Percentiles rank a stretch among this genome's conserved stretches.
Conservation (phyloP, 2,797 vertebrate species). For the Cichlasoma orientale region DNA sequence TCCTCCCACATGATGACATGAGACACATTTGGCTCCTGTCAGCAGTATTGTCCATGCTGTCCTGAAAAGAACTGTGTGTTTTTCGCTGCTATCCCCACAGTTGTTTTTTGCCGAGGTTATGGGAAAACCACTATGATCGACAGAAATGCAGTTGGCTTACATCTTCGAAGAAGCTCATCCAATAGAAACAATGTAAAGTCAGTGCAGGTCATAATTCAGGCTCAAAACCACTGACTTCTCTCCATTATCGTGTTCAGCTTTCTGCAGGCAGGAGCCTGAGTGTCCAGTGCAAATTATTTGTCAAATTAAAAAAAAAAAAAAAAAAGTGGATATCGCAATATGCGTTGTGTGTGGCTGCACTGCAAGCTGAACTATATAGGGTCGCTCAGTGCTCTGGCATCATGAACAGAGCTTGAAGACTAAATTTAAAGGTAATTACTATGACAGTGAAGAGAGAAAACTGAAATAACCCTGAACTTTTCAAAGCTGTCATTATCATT, state of each 20-base stretch:
- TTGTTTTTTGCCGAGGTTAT: constrained; percentile 63
- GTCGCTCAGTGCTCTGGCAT: constrained; percentile 69
- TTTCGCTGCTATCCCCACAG: constrained; percentile 37
- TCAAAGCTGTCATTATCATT: constrained; percentile 86
- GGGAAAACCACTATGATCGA: constrained; percentile 76
- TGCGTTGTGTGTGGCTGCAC: constrained; percentile 79
- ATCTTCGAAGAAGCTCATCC: constrained; percentile 63
- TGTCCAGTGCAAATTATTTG: constrained; percentile 70
- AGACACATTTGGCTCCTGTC: constrained; percentile 62
- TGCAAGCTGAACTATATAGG: constrained; percentile 79
- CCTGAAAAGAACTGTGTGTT: constrained; percentile 70
- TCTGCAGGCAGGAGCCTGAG: constrained; percentile 56
- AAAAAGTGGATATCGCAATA: constrained; percentile 67
- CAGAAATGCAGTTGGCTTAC: constrained; percentile 73
- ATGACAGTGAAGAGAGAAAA: constrained; percentile 83
- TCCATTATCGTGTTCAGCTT: constrained; percentile 65
- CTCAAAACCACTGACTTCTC: constrained; percentile 62
- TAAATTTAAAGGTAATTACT: constrained; percentile 90
- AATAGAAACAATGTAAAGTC: constrained; percentile 80
- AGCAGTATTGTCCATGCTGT: constrained; percentile 66
- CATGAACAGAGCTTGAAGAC: constrained; percentile 78
- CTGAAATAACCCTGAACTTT: constrained; percentile 83
- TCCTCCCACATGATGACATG: constrained; percentile 72
- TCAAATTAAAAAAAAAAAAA: constrained; percentile 41
- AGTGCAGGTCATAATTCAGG: constrained; percentile 69